Base-by-base conservation (phyloP, 1,140 invertebrate genomes). In the Trigoniulus corallinus region DNA sequence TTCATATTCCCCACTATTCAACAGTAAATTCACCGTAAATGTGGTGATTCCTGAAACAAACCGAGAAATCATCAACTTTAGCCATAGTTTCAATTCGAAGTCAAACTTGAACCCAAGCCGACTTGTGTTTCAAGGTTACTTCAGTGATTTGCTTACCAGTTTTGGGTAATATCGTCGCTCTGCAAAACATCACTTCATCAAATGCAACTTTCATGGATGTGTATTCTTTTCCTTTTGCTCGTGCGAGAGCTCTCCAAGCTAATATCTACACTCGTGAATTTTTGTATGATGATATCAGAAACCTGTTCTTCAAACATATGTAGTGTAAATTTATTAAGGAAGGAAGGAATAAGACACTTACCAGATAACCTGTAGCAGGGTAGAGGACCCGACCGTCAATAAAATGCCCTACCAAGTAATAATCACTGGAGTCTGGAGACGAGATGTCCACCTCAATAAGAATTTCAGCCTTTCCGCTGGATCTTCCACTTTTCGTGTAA, bases 381-480 rank as follows among this genome's bases (percentile, higher is more conserved):
- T 88, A 97, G 2, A 98, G 67, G 24, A 94, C 73, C 61, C 92
- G 75, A 13, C 91, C 93, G 68, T 98, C 93, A 60, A 98, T 94
- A 18, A 75, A 75, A 63, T 98, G 93, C 22, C 89, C 93, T 25
- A 75, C 64, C 43, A 88, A 70, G 67, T 80, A 92, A 34, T 79
- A 68, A 63, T 94, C 81, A 4, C 78, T 43, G 4, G n/a, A 7
- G 10, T 43, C 41, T 43, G 4, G 4, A 7, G 4, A 4, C 10
- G 41, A 4, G 7, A 43, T 22, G 4, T 4, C 41, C 10, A 43
- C 20, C 20, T 43, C 41, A 43, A 43, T 20, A 18, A 43, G 10
- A 7, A 4, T 7, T 10, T 22, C 4, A 7, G 41, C 4, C 20
- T 22, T 22, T 4, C 41, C 41, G 20, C 41, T 18, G n/a, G n/a